These are phyloP conservation scores for Leptarthrus brevirostris DNA, from an alignment of 2,888 invertebrate genomes.

Conservation along the genomic window DNA sequence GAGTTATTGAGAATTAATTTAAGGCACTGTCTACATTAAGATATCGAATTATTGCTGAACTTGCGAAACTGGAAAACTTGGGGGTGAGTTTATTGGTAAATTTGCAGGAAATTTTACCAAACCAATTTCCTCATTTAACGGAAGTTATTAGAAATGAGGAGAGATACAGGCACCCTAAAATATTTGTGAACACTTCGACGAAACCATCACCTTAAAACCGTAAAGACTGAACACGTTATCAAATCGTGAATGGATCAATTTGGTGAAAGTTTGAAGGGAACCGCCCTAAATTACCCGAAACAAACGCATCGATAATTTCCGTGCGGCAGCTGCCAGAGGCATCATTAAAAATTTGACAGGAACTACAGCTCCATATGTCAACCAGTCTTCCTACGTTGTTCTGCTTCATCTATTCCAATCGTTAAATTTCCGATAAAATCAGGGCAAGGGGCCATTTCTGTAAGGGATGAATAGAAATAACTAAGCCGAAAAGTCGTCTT, in stretches of 20 bases:
- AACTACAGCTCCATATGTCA: slow-evolving; percentile 70
- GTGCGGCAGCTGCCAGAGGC: slow-evolving; percentile 25
- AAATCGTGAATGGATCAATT: slow-evolving; percentile 2
- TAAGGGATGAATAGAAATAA: slow-evolving; percentile 5
- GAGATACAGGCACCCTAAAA: no score
- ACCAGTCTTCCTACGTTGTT: slow-evolving; percentile 37
- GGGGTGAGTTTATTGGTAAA: no score
- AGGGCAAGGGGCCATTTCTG: not conserved
- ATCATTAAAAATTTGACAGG: slow-evolving; percentile 50
- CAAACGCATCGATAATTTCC: slow-evolving; percentile 15
- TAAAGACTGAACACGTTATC: not conserved
- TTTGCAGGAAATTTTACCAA: no score
- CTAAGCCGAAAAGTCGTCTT: slow-evolving; percentile 29
- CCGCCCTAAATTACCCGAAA: not conserved
- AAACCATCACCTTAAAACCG: no score
- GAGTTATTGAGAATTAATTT: no score
- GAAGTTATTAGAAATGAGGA: no score
- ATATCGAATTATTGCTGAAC: no score
- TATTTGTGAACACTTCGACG: no score
- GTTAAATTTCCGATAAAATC: slow-evolving; percentile 38
- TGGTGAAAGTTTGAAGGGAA: not conserved
- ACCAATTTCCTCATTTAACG: no score
- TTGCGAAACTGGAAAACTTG: no score
- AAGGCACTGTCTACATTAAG: no score
- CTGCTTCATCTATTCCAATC: slow-evolving; percentile 46